Conservation (phyloP, 2,888 invertebrate genomes). For the Azorinus chamasolen region DNA sequence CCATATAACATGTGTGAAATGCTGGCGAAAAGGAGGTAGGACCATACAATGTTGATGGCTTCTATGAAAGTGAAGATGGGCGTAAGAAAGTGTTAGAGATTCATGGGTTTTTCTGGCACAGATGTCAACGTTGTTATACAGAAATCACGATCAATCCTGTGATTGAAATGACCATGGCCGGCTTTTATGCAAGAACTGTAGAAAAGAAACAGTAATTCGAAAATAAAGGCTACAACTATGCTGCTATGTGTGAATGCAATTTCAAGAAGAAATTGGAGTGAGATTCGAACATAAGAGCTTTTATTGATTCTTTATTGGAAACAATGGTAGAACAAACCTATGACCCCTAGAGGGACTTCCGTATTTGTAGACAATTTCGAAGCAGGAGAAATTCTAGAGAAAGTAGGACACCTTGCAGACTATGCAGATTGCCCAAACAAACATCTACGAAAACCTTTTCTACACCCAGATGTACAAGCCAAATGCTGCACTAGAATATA, state of each 20-base stretch:
- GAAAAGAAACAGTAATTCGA: conserved; percentile 12
- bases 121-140: conserved; percentile 14
- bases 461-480: no score
- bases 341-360: no score
- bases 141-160: conserved; percentile 21
- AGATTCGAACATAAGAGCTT: no score
- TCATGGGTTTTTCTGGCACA: conserved; percentile 18
- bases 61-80: conserved; percentile 6
- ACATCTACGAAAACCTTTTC: no score
- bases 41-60: conserved; percentile 20
- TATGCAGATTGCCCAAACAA: no score
- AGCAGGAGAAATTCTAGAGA: no score
- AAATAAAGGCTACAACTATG: conserved; percentile 8
- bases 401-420: no score
- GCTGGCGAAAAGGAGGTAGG: conserved; percentile 14
- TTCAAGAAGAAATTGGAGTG: conserved; percentile 24
- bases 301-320: no score
- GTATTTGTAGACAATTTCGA: no score
- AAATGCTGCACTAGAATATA: no score
- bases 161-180: conserved; percentile 15
- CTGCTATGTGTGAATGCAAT: conserved; percentile 26
- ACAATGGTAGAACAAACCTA: no score
- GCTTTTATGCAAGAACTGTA: conserved; percentile 19
- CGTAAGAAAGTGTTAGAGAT: not conserved
- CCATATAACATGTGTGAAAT: conserved; percentile 20